A percentile compares a stretch with the other conserved stretches of the same genome.
Evolutionary conservation across 2,797 vertebrate species (phyloP).

Genomic region (Oreochromis mossambicus): DNA sequence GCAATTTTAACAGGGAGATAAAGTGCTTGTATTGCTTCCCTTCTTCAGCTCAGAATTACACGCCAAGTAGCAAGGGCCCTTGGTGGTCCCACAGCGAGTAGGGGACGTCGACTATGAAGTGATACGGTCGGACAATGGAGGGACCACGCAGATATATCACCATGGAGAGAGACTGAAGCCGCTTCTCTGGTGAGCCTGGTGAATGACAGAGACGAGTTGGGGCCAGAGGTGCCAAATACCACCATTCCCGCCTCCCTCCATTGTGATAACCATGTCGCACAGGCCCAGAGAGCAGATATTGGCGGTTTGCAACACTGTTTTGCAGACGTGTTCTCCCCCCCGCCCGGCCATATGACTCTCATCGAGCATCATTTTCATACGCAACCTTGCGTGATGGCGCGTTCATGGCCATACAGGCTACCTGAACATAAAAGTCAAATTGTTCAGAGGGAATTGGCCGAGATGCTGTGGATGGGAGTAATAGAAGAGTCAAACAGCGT

Average conservation of each 20-base stretch:
- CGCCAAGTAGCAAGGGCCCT: not conserved
- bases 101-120: not conserved
- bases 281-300: not conserved
- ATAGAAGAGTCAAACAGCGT: not conserved
- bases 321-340: not conserved
- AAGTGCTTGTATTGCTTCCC: not conserved
- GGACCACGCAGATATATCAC: not conserved
- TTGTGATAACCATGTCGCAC: not conserved
- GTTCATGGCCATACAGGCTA: fast-evolving
- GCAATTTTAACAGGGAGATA: not conserved
- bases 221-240: not conserved
- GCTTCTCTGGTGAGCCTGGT: not conserved
- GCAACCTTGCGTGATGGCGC: not conserved
- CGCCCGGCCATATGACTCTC: not conserved
- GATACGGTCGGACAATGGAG: not conserved
- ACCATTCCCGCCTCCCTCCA: not conserved
- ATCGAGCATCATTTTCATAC: not conserved
- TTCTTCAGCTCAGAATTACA: not conserved
- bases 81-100: not conserved
- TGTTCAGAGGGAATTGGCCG: not conserved
- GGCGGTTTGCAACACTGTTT: fast-evolving
- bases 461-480: not conserved
- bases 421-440: not conserved
- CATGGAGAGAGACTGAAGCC: not conserved
- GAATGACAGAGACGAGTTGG: not conserved